Evolutionary conservation across 2,888 invertebrate genomes (phyloP), one percentile per base, ranked within the genome.

Genomic region (Cordylochernes scorpioides): DNA sequence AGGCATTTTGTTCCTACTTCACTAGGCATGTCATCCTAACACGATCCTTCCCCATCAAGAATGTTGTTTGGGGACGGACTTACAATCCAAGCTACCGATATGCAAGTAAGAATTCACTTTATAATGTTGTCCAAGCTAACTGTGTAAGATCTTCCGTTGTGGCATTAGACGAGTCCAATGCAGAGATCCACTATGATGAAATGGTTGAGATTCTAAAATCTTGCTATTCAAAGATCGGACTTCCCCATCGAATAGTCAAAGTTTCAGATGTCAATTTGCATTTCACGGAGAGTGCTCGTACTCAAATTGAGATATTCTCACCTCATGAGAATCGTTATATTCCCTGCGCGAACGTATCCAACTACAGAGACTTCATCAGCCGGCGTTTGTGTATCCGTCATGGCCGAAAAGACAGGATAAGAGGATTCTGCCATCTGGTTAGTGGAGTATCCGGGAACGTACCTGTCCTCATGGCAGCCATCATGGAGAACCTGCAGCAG

Each of bases 271-370:
- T 57, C n/a, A 51, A 63, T 32, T 49, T 80, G 3, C 46, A 55
- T 3, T 49, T 54, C 21, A 63, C 67, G 47, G 80, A 82, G 51
- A 63, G 65, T 32, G 53, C 71, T 16, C 59, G 68, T 36, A 54
- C 69, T 2, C 62, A 62, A 3, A 59, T 78, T 39, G 68, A 78
- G 53, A 63, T 77, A 57, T 77, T 64, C 60, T 74, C 75, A 1
- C 59, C 62, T 7, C 58, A 62, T 38, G 48, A 59, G 9, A 50
- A 64, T 18, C 49, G 54, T 8, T 75, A 71, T 46, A 48, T 75
- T 9, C 69, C 71, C 55, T 63, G 77, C 22, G 78, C 71, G 1
- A 60, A 67, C 51, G 46, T 80, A 21, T 71, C 73, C 13, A 46
- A 68, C 25, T 68, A 65, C 44, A 66, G 65, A 7, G 64, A 68